Base-by-base conservation (phyloP, 2,888 invertebrate species). In the Pammene aurita region DNA sequence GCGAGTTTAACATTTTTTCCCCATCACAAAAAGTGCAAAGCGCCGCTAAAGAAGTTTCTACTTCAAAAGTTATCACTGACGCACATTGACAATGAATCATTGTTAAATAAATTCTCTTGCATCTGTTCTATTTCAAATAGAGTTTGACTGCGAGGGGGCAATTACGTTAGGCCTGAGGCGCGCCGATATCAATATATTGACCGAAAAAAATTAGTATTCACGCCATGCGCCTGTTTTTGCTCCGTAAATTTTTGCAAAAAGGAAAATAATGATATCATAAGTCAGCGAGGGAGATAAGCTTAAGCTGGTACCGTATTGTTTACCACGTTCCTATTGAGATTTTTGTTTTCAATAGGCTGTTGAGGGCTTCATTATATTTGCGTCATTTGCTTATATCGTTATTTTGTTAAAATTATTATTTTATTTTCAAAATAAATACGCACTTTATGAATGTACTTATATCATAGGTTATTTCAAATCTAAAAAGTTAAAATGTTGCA, bases 181-280 rank as follows among this genome's bases (percentile, higher is more conserved):
- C 77, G 72, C 78, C 82, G 81, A 86, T 86, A 86, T 83, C 85
- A 81, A 87, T 89, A 87, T 89, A 90, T 90, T 89, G 89, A 87
- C 87, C 85, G 78, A 84, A 71, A 73, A 76, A 78, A 88, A 91
- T 92, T 91, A 91, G 90, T 92, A 92, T 92, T 88, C 92, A 75
- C 71, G 81, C 75, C 83, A 79, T 84, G 87, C 76, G 79, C 81
- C 81, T 86, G 84, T 87, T 90, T 90, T 89, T 84, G 80, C 86
- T 84, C 82, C 80, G 84, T 85, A 88, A 83, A 80, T 89, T 91
- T 90, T 88, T 84, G 78, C 78, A 86, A 90, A 91, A 90, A 85
- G 82, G 84, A 83, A 89, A 87, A 89, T 92, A 90, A 92, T 92
- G 89, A 90, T 86, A 87, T 88, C 87, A 87, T 88, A 87, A 87